Percentiles rank a stretch among this genome's conserved stretches.
Conservation (phyloP, 2,113 vertebrate genomes). For the Pimephales promelas region DNA sequence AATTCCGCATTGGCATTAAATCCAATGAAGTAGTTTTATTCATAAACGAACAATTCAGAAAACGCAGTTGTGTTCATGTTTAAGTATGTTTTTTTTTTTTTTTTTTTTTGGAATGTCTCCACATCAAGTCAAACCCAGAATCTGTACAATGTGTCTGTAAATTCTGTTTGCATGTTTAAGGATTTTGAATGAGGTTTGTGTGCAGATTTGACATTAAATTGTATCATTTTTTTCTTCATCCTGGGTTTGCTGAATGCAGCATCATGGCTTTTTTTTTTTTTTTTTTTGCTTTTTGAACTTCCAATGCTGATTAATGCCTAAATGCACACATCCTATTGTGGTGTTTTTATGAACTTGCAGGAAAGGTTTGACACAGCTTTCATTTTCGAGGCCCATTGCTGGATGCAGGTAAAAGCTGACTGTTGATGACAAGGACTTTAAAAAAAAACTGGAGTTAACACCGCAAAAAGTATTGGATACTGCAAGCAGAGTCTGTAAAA, state of each 20-base stretch:
- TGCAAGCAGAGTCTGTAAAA: not conserved
- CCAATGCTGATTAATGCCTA: not conserved
- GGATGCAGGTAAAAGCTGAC: conserved; percentile 24
- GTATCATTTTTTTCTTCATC: conserved; percentile 70
- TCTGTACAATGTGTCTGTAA: conserved; percentile 62
- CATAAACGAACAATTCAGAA: not conserved
- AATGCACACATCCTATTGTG: not conserved
- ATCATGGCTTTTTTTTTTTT: not conserved
- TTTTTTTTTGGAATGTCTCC: conserved; percentile 18
- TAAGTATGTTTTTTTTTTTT: not conserved
- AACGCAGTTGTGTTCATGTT: not conserved
- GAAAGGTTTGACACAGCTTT: not conserved
- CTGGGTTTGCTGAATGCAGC: conserved; percentile 45
- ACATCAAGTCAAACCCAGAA: conserved; percentile 39
- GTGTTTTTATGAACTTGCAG: not conserved
- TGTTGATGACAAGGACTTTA: not conserved
- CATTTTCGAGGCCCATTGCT: not conserved
- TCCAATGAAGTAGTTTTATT: not conserved
- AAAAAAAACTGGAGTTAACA: conserved; percentile 15
- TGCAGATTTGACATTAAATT: conserved; percentile 72
- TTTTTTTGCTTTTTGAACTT: not conserved
- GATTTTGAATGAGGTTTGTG: conserved; percentile 70
- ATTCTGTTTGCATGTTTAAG: conserved; percentile 71
- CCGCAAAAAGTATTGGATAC: conserved; percentile 18
- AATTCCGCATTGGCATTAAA: not conserved